Percentiles rank a stretch among this genome's conserved stretches.
phyloP scores from a whole-genome alignment of 2,113 vertebrate genomes.

The Capricornis sumatraensis region DNA sequence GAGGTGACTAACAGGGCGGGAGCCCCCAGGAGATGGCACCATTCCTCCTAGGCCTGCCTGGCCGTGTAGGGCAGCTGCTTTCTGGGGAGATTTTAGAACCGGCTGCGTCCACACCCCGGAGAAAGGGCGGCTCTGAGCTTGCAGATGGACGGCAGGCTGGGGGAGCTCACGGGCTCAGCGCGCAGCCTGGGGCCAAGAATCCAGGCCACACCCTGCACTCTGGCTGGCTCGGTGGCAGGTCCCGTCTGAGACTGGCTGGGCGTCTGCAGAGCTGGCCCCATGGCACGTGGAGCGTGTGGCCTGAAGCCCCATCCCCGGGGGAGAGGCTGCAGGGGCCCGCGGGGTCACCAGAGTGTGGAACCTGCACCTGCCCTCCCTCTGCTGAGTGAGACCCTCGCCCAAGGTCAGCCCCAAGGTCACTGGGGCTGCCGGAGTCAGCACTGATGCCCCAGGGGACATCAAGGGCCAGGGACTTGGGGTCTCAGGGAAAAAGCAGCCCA shows the following conservation, averaged over 20 bases:
- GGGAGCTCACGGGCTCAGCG: fast-evolving
- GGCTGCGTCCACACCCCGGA: fast-evolving
- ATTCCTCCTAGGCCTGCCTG: fast-evolving
- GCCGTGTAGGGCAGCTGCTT: too few relatives aligned
- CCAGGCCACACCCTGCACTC: fast-evolving
- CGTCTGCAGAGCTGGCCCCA: too few relatives aligned
- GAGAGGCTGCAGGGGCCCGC: fast-evolving
- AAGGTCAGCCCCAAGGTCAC: not conserved
- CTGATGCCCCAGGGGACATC: too few relatives aligned
- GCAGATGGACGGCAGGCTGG: not conserved
- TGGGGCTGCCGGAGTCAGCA: fast-evolving
- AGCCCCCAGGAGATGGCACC: fast-evolving
- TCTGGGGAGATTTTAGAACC: not conserved
- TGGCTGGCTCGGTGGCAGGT: fast-evolving
- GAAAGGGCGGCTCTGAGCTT: not conserved
- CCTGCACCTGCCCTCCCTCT: not conserved
- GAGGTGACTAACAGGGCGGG: not conserved
- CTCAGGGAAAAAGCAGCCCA: not conserved
- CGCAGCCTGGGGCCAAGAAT: not conserved
- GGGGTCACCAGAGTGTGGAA: not conserved
- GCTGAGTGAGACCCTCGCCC: not conserved
- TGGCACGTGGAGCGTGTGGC: fast-evolving
- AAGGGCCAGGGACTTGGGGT: not conserved
- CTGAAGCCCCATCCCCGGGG: fast-evolving
- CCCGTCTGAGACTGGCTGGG: fast-evolving